phyloP scores from a whole-genome alignment of 2,888 invertebrate genomes.

The Caenorhabditis sulstoni region DNA sequence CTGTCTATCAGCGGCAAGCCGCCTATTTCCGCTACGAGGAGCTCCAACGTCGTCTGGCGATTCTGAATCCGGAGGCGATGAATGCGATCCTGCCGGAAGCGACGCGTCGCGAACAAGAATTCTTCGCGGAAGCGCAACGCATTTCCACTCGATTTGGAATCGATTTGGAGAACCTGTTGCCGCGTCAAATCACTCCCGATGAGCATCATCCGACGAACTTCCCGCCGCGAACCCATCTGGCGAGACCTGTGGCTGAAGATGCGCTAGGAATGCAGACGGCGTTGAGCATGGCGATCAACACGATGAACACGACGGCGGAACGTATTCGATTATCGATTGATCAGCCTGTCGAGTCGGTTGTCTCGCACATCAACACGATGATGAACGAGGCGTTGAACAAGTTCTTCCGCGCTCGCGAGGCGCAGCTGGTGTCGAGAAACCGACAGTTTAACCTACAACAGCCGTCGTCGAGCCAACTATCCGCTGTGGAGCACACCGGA shows the following conservation, averaged over 20 bases:
- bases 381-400: constrained; percentile 41
- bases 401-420: constrained; percentile 17
- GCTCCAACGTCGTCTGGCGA: constrained; percentile 33
- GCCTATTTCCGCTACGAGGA: constrained; percentile 55
- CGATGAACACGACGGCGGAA: constrained; percentile 6
- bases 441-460: too few species aligned
- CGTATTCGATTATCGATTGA: neutral
- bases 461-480: too few species aligned
- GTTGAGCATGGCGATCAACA: constrained; percentile 23
- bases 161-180: constrained; percentile 29
- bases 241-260: neutral
- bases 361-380: constrained; percentile 21
- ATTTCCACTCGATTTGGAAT: constrained; percentile 37
- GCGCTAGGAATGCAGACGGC: neutral
- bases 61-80: constrained; percentile 36
- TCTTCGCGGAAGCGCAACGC: constrained; percentile 24
- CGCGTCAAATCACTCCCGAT: constrained; percentile 36
- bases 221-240: constrained; percentile 31
- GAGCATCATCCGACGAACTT: constrained; percentile 42
- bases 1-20: constrained; percentile 49
- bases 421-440: neutral
- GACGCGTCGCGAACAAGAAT: constrained; percentile 4
- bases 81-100: constrained; percentile 12
- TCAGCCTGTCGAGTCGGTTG: constrained; percentile 16
- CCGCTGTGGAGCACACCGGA: too few species aligned